phyloP scores from a whole-genome alignment of 1,140 invertebrate species.

The Aphidius ervi region DNA sequence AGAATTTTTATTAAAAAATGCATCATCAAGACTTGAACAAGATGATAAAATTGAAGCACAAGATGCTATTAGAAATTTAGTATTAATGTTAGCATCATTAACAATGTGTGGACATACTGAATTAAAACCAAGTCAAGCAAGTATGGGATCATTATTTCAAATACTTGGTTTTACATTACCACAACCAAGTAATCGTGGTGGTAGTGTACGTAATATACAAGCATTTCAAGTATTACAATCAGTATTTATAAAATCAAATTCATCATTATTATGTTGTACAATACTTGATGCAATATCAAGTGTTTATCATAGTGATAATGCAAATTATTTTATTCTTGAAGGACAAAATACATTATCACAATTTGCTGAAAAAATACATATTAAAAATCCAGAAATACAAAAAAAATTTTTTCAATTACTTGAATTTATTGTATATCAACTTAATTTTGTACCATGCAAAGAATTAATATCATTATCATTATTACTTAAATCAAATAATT shows the following conservation, averaged over 20 bases:
- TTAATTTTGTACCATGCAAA: conserved; percentile 98
- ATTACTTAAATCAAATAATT: conserved; percentile 80
- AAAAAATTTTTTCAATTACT: conserved; percentile 93
- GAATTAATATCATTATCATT: conserved; percentile 95
- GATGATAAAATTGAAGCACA: conserved; percentile 72
- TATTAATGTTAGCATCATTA: conserved; percentile 87
- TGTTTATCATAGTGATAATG: conserved; percentile 95
- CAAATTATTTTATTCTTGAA: conserved; percentile 98
- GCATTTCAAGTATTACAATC: conserved; percentile 94
- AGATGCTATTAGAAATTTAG: conserved; percentile 88
- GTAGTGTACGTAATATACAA: conserved; percentile 86
- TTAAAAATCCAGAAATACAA: conserved; percentile 87
- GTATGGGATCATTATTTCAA: conserved; percentile 85
- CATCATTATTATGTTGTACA: conserved; percentile 77
- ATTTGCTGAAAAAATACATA: conserved; percentile 92
- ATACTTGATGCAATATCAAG: conserved; percentile 94
- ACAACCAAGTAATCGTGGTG: conserved; percentile 73
- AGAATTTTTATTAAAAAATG: conserved; percentile 82
- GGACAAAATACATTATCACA: conserved; percentile 92
- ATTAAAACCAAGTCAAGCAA: conserved; percentile 77
- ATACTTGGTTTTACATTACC: conserved; percentile 89
- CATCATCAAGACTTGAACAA: conserved; percentile 66
- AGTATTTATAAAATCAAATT: conserved; percentile 87
- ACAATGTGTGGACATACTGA: conserved; percentile 91
- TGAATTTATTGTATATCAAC: conserved; percentile 94